These are phyloP conservation scores for Conus canariensis DNA, from an alignment of 2,888 invertebrate species.

Conservation along the genomic window DNA sequence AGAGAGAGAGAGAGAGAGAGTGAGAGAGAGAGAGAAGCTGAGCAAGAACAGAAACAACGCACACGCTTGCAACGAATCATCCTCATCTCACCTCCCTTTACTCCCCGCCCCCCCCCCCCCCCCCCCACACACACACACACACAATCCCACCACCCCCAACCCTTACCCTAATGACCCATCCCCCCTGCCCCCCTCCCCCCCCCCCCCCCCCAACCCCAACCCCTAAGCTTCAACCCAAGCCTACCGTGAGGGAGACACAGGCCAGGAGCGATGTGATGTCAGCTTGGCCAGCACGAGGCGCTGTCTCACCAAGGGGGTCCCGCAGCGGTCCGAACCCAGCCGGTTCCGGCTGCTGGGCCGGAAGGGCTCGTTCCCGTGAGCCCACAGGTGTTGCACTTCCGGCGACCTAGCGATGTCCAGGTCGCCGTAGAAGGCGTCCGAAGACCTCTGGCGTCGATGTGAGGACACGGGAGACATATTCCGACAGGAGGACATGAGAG, in stretches of 20 bases:
- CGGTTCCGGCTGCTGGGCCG: conserved; percentile 5
- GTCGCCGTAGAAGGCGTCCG: not conserved
- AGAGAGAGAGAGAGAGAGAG: not conserved
- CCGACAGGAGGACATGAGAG: conserved; percentile 20
- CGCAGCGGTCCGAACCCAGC: not conserved
- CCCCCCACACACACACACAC: not conserved
- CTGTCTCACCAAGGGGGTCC: conserved; percentile 8
- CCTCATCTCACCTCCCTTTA: no score
- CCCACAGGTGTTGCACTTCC: conserved; percentile 38
- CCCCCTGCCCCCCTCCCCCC: not conserved
- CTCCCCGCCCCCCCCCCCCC: no score
- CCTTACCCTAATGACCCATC: not conserved
- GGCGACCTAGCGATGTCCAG: not conserved
- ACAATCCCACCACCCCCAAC: not conserved
- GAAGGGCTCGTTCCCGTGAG: conserved; percentile 27
- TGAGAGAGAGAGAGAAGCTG: not conserved
- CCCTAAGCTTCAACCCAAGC: not conserved
- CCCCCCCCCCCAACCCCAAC: not conserved
- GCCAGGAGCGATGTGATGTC: conserved; percentile 33
- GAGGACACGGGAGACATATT: not conserved
- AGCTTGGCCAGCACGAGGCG: conserved; percentile 38
- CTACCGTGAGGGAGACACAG: conserved; percentile 30
- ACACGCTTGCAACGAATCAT: no score
- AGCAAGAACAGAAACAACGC: not conserved
- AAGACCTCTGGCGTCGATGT: not conserved